Evolutionary conservation across 2,888 invertebrate species (phyloP), one percentile per base, ranked within the genome.

Genomic region (Rhopalosiphum nymphaeae): DNA sequence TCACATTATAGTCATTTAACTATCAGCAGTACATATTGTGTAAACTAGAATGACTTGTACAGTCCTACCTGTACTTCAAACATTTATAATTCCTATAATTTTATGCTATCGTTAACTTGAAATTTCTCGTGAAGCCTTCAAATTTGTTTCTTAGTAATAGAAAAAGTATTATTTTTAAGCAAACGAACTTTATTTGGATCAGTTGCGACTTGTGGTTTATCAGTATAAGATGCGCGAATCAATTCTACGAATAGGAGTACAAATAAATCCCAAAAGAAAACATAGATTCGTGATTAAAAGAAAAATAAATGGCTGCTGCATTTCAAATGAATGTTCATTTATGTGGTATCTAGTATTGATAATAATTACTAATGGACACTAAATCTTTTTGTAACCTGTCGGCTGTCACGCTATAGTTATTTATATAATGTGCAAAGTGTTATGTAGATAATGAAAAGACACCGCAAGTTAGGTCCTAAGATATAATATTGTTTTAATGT

Each of bases 281-380:
- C 49, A 11, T 29, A 78, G 49, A 78, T 61, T 61, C 21, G n/a
- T 25, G 67, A 67, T 67, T 67, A 90, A 90, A 90, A 67, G 46
- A 67, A 90, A 67, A 67, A 49, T 49, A 78, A 91, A 91, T 90
- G 46, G 90, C 67, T 49, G 3, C 36, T 78, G 46, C n/a, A 49
- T 91, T 91, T 90, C 9, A 36, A 90, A 49, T 46, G 36, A 91
- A 78, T 36, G 49, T 78, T 46, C 36, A 53, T 46, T 49, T 53
- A 36, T 36, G 49, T 16, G 49, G 78, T 49, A 67, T 7, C 67
- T 67, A 29, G 78, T 78, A 49, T 91, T 49, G 26, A 91, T 91
- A 91, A 91, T 49, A 91, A 91, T 91, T 78, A 36, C 91, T 49
- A 91, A 49, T 49, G 91, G 67, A 78, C 91, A 90, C 46, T 91